Base-by-base conservation (phyloP, 2,888 invertebrate species). In the Pecten maximus region DNA sequence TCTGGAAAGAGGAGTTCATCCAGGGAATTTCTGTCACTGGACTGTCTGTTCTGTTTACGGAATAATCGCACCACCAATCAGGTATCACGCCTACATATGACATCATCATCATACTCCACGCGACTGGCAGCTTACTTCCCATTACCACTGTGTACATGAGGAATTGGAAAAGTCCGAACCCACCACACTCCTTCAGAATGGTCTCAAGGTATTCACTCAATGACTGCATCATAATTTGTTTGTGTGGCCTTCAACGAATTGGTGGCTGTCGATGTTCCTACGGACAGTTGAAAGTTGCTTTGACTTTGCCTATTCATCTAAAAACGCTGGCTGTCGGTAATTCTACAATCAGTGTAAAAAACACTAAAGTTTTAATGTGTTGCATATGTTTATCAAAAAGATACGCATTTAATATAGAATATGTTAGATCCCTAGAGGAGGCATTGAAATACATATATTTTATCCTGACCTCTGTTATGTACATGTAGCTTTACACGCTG, bases 91-190 rank as follows among this genome's bases (percentile, higher is more conserved):
- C 93, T 4, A 88, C 91, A 88, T 91, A 91, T 19, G 92, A 86
- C 93, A 93, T 93, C 88, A 93, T 89, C 40, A 93, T 40, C 91
- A 92, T 90, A 19, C 89, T 90, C 91, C 91, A 93, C 16, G 89
- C 90, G 6, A 91, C 89, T 0, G 91, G 87, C 8, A 89, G 40
- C 74, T 92, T 90, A 4, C 90, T 89, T 0, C 89, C 89, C 19
- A 91, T 74, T 4, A 92, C 86, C 0, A 91, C 74, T 0, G 91
- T 39, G 23, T 89, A 87, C 54, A 93, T 50, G 2, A 93, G 40
- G n/a, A 91, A 89, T 54, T 93, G 93, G 87, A 90, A 93, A 12
- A 87, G 50, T 3, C 93, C 93, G 28, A 93, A 91, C 0, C 91
- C 90, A 87, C 93, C 92, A 15, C 90, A 87, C 23, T 90, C 87